phyloP scores from a whole-genome alignment of 2,113 vertebrate species.

The Ardeotis arabs region DNA sequence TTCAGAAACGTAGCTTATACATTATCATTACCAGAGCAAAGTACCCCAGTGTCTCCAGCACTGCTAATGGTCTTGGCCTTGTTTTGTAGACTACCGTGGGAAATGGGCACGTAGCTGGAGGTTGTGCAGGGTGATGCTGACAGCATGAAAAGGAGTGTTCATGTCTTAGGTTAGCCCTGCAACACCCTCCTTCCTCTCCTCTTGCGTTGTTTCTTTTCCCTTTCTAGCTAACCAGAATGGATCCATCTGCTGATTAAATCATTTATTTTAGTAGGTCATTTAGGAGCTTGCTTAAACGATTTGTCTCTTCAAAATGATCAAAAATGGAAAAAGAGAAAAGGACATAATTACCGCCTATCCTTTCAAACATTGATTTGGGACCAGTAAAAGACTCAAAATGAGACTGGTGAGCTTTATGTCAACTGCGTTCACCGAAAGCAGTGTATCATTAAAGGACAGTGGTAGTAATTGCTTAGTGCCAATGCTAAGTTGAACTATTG shows the following conservation, averaged over 20 bases:
- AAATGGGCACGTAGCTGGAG: background rate
- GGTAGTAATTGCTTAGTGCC: conserved; percentile 30
- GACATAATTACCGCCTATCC: background rate
- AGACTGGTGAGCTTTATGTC: conserved; percentile 33
- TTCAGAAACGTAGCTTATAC: background rate
- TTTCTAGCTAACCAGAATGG: background rate
- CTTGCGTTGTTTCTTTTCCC: background rate
- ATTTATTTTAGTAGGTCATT: conserved; percentile 2
- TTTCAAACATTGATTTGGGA: conserved; percentile 32
- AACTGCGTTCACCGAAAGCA: background rate
- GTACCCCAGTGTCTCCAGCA: background rate
- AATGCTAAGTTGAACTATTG: background rate
- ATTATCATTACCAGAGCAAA: background rate
- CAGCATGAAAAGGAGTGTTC: background rate
- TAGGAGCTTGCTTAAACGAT: conserved; percentile 1
- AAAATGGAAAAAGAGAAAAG: conserved; percentile 4
- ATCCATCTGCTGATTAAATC: background rate
- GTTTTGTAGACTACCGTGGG: fast-evolving
- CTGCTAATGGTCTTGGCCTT: background rate
- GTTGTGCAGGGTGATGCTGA: background rate
- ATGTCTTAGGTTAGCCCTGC: background rate
- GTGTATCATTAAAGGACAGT: conserved; percentile 23
- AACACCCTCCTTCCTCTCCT: background rate
- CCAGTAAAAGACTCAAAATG: background rate
- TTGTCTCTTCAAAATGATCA: conserved; percentile 23